Evolutionary conservation across 2,888 invertebrate species (phyloP).

Genomic region (Drosophila siamana): DNA sequence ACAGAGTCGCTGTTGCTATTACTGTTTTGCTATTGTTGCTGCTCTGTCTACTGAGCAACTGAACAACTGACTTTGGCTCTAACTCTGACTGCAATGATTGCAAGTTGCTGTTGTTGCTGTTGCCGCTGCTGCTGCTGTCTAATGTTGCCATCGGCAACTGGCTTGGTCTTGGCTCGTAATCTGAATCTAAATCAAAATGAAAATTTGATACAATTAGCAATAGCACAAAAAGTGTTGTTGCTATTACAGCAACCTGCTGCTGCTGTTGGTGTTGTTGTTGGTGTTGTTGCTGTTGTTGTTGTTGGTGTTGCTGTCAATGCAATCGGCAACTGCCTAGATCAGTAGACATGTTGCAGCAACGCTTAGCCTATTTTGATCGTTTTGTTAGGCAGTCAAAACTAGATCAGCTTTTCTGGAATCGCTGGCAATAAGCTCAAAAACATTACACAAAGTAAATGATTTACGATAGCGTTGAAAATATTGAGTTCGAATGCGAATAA

Average conservation of each 20-base stretch:
- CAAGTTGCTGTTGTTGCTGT: constrained; percentile 60
- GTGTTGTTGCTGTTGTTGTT: constrained; percentile 28
- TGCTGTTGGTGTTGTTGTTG: constrained; percentile 15
- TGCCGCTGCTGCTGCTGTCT: constrained; percentile 21
- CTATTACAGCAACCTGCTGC: constrained; percentile 13
- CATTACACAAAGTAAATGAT: not conserved
- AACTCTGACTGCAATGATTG: constrained; percentile 56
- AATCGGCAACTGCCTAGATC: constrained; percentile 38
- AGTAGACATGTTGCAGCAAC: constrained; percentile 11
- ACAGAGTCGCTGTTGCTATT: constrained; percentile 44
- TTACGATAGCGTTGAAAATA: not conserved
- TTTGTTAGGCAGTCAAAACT: not conserved
- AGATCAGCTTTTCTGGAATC: not conserved
- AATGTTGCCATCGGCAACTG: constrained; percentile 30
- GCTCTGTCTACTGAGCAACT: constrained; percentile 50
- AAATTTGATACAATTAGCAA: constrained; percentile 76
- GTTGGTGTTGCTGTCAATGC: constrained; percentile 33
- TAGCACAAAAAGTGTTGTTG: constrained; percentile 50
- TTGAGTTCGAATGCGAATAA: too few species aligned
- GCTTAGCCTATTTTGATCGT: constrained; percentile 2
- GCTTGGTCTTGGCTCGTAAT: constrained; percentile 43
- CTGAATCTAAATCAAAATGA: constrained; percentile 73
- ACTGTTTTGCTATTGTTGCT: constrained; percentile 40
- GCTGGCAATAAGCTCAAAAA: not conserved
- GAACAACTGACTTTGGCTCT: constrained; percentile 44